Conservation (phyloP, 2,888 invertebrate species). For the Megalurothrips usitatus region DNA sequence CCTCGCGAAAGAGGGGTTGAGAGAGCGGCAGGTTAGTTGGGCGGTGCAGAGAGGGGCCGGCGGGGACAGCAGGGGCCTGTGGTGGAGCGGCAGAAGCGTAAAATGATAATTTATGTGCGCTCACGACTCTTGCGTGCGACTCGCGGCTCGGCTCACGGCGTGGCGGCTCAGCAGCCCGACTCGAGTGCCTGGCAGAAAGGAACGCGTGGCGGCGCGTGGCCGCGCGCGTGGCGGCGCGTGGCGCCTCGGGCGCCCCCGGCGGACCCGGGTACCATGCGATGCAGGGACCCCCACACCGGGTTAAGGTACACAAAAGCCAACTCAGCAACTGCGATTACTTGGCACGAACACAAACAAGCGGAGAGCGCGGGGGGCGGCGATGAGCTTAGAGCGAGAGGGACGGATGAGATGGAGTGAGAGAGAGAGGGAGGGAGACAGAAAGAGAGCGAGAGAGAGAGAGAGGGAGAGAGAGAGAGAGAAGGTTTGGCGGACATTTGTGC, state of each 20-base stretch:
- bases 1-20: too few relatives aligned
- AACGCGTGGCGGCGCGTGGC: not conserved
- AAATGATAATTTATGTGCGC: conserved; percentile 23
- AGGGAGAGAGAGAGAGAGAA: not conserved
- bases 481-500: not conserved
- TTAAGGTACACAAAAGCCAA: conserved; percentile 15
- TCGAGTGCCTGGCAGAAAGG: not conserved
- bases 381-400: not conserved
- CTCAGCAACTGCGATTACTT: conserved; percentile 19
- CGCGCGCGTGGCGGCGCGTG: not conserved
- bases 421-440: not conserved
- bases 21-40: not conserved
- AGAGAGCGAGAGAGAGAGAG: not conserved
- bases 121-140: not conserved
- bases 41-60: not conserved
- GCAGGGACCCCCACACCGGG: not conserved
- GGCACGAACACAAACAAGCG: conserved; percentile 6
- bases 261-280: not conserved
- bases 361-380: not conserved
- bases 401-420: not conserved
- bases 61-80: not conserved
- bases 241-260: not conserved
- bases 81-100: not conserved
- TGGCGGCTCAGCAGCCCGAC: not conserved
- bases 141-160: conserved; percentile 4